Conservation (phyloP, 2,797 vertebrate genomes). For the Zenarchopterus dispar region DNA sequence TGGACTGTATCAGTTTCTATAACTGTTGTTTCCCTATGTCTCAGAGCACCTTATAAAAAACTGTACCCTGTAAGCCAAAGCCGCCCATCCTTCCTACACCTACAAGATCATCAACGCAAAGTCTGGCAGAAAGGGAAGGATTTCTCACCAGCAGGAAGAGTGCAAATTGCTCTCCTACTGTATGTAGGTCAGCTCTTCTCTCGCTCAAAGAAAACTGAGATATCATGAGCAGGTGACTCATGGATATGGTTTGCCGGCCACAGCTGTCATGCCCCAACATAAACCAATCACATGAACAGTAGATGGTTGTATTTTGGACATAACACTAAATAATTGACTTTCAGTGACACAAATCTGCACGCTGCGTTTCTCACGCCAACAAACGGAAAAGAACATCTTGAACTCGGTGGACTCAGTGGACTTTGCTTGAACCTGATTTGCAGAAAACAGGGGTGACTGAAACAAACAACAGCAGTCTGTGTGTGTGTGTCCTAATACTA, state of each 20-base stretch:
- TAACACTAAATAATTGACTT: neutral
- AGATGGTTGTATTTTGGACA: neutral
- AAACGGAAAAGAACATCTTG: neutral
- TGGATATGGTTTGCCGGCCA: conserved; percentile 38
- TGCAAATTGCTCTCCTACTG: conserved; percentile 67
- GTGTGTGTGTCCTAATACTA: conserved; percentile 33
- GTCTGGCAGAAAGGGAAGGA: conserved; percentile 39
- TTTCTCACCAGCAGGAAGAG: conserved; percentile 59
- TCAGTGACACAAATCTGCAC: conserved; percentile 5
- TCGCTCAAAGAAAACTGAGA: conserved; percentile 56
- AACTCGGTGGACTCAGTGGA: conserved; percentile 16
- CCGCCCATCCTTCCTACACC: conserved; percentile 6
- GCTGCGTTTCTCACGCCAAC: conserved; percentile 3
- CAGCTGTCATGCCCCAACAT: conserved; percentile 2
- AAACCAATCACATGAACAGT: neutral
- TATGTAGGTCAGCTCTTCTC: conserved; percentile 71
- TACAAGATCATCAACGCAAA: conserved; percentile 33
- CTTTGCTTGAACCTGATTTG: conserved; percentile 21
- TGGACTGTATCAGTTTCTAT: too few relatives aligned
- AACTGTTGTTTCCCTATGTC: too few relatives aligned
- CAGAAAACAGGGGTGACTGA: neutral
- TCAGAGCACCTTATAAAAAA: too few relatives aligned
- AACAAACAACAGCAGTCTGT: conserved; percentile 2
- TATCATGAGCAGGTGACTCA: conserved; percentile 55
- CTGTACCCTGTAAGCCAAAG: too few relatives aligned